Base-by-base conservation (phyloP, 1,140 invertebrate genomes). In the Sycophila sp. region DNA sequence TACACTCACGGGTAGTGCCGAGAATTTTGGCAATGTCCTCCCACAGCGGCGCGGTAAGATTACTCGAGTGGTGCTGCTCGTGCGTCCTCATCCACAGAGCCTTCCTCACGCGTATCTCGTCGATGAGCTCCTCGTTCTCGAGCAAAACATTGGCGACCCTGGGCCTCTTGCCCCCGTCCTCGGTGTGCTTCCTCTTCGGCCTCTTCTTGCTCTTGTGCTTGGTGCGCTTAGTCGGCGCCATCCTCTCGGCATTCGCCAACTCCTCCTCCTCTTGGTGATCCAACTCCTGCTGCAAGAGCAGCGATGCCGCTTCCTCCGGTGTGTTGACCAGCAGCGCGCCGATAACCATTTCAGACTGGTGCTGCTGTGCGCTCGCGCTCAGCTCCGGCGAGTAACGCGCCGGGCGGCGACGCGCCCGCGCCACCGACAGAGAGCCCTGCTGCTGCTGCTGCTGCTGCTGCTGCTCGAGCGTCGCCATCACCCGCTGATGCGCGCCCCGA, bases 71-170 rank as follows among this genome's bases (percentile, higher is more conserved):
- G 11, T 72, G 58, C 28, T 72, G 55, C 8, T 72, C 63, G 47
- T 72, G 70, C 2, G 70, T 67, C 30, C 70, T 62, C 63, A 62
- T 42, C 70, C 70, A 72, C 0, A 72, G 64, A 4, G 63, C 70
- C 24, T 66, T 67, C 4, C 70, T 24, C 34, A 1, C 47, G 8
- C 58, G 17, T 0, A 72, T 56, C n/a, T 72, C 70, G 30, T 72
- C 70, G 10, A 72, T 72, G 19, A 72, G 55, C 55, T 67, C 62
- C 49, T 72, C 70, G 38, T 72, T 72, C 26, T 72, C 70, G 5
- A 72, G 63, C 0, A 72, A 47, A 0, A 72, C 70, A 11, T 72
- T 72, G 3, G 70, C 64, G 3, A 72, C 64, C 7, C 70, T n/a
- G 0, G 62, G 62, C 60, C 53, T 66, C 38, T 65, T 72, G 1